Evolutionary conservation across 1,140 invertebrate genomes (phyloP), one percentile per base, ranked within the genome.

Genomic region (Penaeus vannamei): DNA sequence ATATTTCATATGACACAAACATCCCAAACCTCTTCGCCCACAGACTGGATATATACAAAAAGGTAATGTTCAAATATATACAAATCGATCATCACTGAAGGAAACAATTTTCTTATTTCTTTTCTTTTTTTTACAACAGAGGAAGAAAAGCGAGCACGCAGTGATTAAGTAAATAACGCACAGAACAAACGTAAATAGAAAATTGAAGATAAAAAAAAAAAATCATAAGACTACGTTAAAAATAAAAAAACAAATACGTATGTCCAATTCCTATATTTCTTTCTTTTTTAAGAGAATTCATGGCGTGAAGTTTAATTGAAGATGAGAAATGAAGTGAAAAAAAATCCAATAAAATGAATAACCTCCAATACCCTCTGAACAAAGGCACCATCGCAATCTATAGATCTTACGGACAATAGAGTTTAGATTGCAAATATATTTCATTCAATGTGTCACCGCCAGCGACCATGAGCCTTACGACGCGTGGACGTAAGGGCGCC

Each of bases 361-460:
- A 76, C 19, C 19, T 29, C 42, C 72, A 76, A 36, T 36, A 76
- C 19, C 42, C 72, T 19, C 29, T 20, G 72, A 36, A 76, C 72
- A 76, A 76, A 76, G 72, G 42, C 29, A 76, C 22, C 72, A 29
- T 32, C 29, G 42, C 72, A 36, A 76, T 76, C 72, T 76, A 76
- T 76, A 76, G 72, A 76, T 76, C 26, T 76, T 76, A 36, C 29
- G 72, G 14, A 76, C 72, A 76, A 76, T 76, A 29, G n/a, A 76
- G 72, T 76, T 76, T 36, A 36, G 72, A 76, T 76, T 76, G 72
- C 72, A 76, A 76, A 76, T 76, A 76, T 36, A 76, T 76, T 29
- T 76, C 72, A 76, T 29, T 76, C 72, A 76, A 76, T 36, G 72
- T 36, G 72, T 76, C 42, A 76, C 22, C 72, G 19, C 69, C 72